Evolutionary conservation across 2,888 invertebrate species (phyloP), one percentile per base, ranked within the genome.

Genomic region (Machimus rusticus): DNA sequence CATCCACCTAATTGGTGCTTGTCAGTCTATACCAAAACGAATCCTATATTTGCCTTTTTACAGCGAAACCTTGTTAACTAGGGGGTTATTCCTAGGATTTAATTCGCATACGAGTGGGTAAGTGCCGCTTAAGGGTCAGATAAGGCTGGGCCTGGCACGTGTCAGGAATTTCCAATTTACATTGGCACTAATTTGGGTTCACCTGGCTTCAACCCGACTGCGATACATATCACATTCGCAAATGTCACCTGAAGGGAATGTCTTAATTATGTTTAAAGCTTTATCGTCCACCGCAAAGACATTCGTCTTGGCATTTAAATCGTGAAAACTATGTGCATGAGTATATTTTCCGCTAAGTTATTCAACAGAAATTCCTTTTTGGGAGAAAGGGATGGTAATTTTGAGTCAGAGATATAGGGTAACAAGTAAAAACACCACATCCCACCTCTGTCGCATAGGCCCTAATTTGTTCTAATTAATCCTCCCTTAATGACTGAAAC

Each of bases 231-330:
- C 39, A 78, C 78, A 78, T 78, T 23, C 37, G 12, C 16, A 14
- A 43, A 23, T 78, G 23, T 37, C 39, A 78, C 23, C 78, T 78
- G 14, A 43, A 43, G 23, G 43, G 19, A 12, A 23, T 39, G 46
- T 78, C 78, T 78, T 78, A 37, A 78, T 78, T 78, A 78, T 78
- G 39, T 43, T 78, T 66, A 66, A n/a, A 66, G 66, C 66, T 23
- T 66, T 78, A 43, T 43, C 39, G 39, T 39, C 78, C 43, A 78
- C 78, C 78, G 23, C 43, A 78, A 43, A 43, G 28, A 31, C 76
- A 76, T 76, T 28, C 37, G 28, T 37, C 76, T 76, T 78, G 78
- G 37, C 19, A 43, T 78, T 78, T 39, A 78, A 78, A 78, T 78
- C 8, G 43, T 43, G 78, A 78, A 19, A 78, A 19, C 43, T 28